Conservation (phyloP, 2,113 vertebrate genomes). For the Delphinapterus leucas region DNA sequence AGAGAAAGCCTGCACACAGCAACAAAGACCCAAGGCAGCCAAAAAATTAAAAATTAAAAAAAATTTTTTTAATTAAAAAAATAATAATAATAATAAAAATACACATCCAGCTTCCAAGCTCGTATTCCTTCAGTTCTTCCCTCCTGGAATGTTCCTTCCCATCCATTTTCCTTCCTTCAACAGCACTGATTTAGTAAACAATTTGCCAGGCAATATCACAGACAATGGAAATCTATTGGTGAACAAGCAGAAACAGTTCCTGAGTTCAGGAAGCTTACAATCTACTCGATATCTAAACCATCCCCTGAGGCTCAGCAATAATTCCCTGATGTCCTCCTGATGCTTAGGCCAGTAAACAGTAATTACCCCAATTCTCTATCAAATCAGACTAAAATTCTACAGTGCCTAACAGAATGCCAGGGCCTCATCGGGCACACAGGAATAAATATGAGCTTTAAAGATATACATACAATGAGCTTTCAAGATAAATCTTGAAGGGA, state of each 20-base stretch:
- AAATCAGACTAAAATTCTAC: background rate
- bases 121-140: background rate
- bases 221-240: background rate
- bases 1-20: too few relatives aligned
- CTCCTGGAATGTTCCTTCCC: background rate
- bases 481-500: background rate
- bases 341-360: background rate
- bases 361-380: background rate
- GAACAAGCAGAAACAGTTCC: background rate
- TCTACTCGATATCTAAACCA: background rate
- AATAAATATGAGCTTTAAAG: background rate
- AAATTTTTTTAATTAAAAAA: too few relatives aligned
- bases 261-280: background rate
- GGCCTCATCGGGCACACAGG: background rate
- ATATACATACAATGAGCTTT: background rate
- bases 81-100: background rate
- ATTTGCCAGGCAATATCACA: background rate
- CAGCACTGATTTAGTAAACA: background rate
- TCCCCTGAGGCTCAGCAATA: background rate
- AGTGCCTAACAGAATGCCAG: background rate
- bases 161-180: background rate
- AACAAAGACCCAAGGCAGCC: too few relatives aligned
- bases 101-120: accelerated
- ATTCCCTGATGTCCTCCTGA: background rate
- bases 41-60: too few relatives aligned